These are phyloP conservation scores for Callaeas wilsoni DNA, from an alignment of 2,113 vertebrate genomes.

Conservation along the genomic window DNA sequence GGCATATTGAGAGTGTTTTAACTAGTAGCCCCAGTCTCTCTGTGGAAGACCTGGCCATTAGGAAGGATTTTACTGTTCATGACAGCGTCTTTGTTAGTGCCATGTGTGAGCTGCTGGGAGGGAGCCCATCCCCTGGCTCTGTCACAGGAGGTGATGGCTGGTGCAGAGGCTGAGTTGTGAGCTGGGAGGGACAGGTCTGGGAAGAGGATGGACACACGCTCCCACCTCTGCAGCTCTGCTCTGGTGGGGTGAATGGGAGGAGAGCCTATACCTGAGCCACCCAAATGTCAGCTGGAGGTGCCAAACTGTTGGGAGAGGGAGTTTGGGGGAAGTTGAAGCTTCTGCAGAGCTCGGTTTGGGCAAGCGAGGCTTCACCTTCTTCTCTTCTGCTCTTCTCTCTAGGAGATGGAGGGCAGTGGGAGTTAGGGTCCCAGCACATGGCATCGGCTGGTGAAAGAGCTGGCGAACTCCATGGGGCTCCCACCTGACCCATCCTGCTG, in stretches of 20 bases:
- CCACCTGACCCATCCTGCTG: not conserved
- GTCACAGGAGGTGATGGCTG: not conserved
- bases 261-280: not conserved
- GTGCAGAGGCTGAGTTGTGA: not conserved
- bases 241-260: not conserved
- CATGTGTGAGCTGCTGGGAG: not conserved
- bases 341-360: not conserved
- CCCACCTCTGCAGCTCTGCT: not conserved
- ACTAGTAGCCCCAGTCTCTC: not conserved
- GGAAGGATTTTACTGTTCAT: not conserved
- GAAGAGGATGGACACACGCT: rapidly evolving
- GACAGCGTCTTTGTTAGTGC: not conserved
- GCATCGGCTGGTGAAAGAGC: not conserved
- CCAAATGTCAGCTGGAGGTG: not conserved
- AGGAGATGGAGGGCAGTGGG: not conserved
- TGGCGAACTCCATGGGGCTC: not conserved
- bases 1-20: not conserved
- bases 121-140: not conserved
- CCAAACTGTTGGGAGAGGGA: not conserved
- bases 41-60: not conserved
- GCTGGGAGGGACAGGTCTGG: not conserved
- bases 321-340: not conserved
- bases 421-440: not conserved
- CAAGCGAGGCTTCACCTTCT: rapidly evolving
- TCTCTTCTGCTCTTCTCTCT: not conserved